Base-by-base conservation (phyloP, 2,797 vertebrate genomes). In the Syngnathus acus region DNA sequence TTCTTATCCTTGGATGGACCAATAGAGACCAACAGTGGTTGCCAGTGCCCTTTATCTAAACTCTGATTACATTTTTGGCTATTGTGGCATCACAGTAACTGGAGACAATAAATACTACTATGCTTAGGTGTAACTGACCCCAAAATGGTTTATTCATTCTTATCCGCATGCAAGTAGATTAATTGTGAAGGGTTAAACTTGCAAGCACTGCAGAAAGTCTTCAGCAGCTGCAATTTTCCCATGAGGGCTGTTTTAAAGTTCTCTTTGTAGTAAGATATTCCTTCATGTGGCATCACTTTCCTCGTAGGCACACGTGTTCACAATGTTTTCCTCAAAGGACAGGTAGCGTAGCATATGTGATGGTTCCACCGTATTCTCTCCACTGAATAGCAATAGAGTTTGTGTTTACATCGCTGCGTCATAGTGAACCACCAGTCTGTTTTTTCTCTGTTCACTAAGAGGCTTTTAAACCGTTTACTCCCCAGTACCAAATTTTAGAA, bases 351-450 rank as follows among this genome's bases (percentile, higher is more conserved):
- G 75, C 42, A 79, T 69, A 68, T 67, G 64, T 75, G 70, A 72
- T 66, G 78, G 68, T 72, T 74, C 80, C 55, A 51, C 75, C 76
- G 26, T 69, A 78, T 54, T 68, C 9, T 68, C 9, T 23, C 68
- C n/a, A 32, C 72, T 70, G 63, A 75, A 67, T 70, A 74, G 83
- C 71, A 76, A 70, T 48, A 17, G 39, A 60, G 61, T 62, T 47
- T 62, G 42, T 26, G 39, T 62, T 23, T 48, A 64, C 17, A 19
- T 50, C 37, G 4, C 21, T 51, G 47, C 21, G 7, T 72, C 73
- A 62, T 58, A 32, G 26, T 0, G 4, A 69, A 60, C 53, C 69
- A 5, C 67, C 73, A 16, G 69, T 66, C 19, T 13, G 66, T 26
- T 43, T 54, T 43, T 23, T 53, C 32, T 3, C 1, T 55, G 9